Evolutionary conservation across 2,888 invertebrate species (phyloP).

Genomic region (Tricholauxania praeusta): DNA sequence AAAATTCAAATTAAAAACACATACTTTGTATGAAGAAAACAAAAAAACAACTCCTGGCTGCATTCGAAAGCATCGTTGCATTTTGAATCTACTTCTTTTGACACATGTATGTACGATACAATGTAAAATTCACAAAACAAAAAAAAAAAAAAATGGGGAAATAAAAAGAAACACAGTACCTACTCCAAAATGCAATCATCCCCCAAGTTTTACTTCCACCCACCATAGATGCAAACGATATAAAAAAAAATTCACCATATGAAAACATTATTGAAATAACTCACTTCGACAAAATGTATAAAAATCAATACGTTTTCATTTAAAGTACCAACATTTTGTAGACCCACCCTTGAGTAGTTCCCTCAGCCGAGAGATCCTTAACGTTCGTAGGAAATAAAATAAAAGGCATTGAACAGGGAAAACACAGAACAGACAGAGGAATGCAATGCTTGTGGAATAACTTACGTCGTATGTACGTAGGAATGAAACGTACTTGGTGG

Average conservation of each 20-base stretch:
- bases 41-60: no score
- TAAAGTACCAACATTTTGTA: conserved; percentile 7
- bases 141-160: background rate
- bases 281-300: background rate
- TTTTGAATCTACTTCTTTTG: no score
- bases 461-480: no score
- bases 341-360: background rate
- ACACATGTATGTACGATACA: no score
- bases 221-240: no score
- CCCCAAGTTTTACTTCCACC: background rate
- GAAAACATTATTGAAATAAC: background rate
- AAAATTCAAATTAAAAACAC: no score
- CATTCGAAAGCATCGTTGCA: no score
- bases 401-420: background rate
- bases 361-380: no score
- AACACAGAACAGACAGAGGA: background rate
- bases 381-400: no score
- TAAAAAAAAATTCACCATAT: background rate
- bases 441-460: background rate
- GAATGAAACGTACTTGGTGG: no score
- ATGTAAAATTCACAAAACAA: background rate
- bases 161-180: background rate
- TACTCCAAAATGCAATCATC: background rate
- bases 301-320: conserved; percentile 15
- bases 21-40: no score